These are phyloP conservation scores for Seira sanloemensis DNA, from an alignment of 2,888 invertebrate genomes.

Conservation along the genomic window DNA sequence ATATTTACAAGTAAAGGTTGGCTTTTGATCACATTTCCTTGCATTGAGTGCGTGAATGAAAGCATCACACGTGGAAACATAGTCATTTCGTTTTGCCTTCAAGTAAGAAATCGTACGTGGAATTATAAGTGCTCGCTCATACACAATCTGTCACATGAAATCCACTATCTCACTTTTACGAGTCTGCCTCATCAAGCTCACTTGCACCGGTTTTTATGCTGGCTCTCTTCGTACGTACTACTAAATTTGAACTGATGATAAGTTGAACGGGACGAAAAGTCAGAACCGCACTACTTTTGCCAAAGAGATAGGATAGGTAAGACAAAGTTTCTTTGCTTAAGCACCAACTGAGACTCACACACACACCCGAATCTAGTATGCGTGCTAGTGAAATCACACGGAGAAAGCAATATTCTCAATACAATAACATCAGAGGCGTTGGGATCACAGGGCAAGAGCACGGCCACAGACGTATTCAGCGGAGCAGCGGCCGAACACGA, in stretches of 20 bases:
- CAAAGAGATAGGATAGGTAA: not conserved
- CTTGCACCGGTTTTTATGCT: slow-evolving; percentile 31
- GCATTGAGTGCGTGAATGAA: no score
- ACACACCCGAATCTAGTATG: not conserved
- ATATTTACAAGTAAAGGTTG: no score
- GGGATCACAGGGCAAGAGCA: slow-evolving; percentile 2
- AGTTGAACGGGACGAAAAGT: slow-evolving; percentile 38
- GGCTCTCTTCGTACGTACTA: slow-evolving; percentile 44
- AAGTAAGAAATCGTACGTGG: no score
- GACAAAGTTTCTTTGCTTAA: not conserved
- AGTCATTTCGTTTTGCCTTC: no score
- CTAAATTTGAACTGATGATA: slow-evolving; percentile 53
- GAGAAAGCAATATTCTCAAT: slow-evolving; percentile 24
- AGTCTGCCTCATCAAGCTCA: no score
- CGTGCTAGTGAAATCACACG: not conserved
- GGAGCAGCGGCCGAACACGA: slow-evolving; percentile 22
- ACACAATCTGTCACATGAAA: no score
- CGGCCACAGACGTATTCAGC: not conserved
- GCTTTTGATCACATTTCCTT: no score
- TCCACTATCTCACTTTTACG: no score
- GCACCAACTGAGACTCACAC: not conserved
- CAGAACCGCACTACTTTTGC: slow-evolving; percentile 26
- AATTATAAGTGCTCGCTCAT: no score
- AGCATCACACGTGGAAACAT: no score
- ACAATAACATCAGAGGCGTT: not conserved